phyloP scores from a whole-genome alignment of 2,113 vertebrate species.

The Lophura nycthemera region DNA sequence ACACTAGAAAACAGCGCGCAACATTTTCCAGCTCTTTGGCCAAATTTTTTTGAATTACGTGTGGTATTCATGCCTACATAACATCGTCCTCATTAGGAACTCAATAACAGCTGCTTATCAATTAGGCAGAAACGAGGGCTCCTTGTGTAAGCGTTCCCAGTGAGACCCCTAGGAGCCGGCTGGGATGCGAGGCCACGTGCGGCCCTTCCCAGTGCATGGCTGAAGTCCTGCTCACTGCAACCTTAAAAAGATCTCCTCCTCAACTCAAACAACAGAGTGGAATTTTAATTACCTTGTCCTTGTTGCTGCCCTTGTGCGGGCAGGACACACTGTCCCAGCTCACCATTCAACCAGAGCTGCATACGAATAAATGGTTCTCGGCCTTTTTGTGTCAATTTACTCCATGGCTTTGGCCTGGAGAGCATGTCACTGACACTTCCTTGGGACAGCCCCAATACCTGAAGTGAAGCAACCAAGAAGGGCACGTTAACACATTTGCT shows the following conservation, averaged over 20 bases:
- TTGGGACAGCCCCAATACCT: constrained; percentile 92
- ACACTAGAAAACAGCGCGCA: not conserved
- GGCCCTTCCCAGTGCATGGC: not conserved
- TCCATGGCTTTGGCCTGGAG: constrained; percentile 94
- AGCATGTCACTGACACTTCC: constrained; percentile 94
- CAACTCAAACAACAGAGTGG: constrained; percentile 66
- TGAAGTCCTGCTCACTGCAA: not conserved
- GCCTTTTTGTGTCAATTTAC: constrained; percentile 94
- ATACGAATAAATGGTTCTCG: constrained; percentile 95
- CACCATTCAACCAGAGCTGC: constrained; percentile 97
- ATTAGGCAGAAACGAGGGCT: constrained; percentile 14
- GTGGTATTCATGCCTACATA: constrained; percentile 56
- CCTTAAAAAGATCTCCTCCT: not conserved
- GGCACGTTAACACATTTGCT: constrained; percentile 53
- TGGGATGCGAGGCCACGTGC: not conserved
- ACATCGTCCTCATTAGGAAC: constrained; percentile 60
- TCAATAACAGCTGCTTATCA: constrained; percentile 68
- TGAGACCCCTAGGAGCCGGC: not conserved
- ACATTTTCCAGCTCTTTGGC: constrained; percentile 46
- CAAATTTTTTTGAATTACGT: constrained; percentile 45
- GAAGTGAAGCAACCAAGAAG: constrained; percentile 61
- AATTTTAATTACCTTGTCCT: constrained; percentile 83
- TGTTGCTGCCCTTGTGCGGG: constrained; percentile 84
- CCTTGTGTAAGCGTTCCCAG: not conserved
- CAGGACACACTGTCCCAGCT: constrained; percentile 89